A percentile compares a stretch with the other conserved stretches of the same genome.
Evolutionary conservation across 2,113 vertebrate genomes (phyloP).

Genomic region (Brachyhypopomus gauderio): DNA sequence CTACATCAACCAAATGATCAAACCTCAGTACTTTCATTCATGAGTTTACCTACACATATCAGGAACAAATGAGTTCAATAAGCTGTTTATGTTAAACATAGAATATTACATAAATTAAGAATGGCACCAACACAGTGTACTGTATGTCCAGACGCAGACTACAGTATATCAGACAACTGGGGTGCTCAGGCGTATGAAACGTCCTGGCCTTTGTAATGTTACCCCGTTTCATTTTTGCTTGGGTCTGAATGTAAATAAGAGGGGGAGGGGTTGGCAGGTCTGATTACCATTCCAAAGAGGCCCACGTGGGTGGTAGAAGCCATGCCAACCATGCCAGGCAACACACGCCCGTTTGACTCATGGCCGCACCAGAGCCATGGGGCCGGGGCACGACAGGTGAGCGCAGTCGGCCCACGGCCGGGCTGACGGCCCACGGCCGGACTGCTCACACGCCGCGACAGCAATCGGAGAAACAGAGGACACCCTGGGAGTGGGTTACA

Average conservation of each 20-base stretch:
- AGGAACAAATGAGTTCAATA: conserved; percentile 22
- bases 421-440: too few relatives aligned
- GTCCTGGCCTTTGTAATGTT: conserved; percentile 15
- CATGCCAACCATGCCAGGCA: background rate
- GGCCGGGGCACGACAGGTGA: conserved; percentile 8
- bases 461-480: too few relatives aligned
- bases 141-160: background rate
- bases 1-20: background rate
- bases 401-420: too few relatives aligned
- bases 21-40: background rate
- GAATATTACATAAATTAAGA: conserved; percentile 18
- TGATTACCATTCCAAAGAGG: conserved; percentile 42
- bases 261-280: conserved; percentile 13
- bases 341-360: conserved; percentile 13
- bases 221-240: conserved; percentile 31
- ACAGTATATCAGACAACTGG: background rate
- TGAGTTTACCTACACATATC: background rate
- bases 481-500: too few relatives aligned
- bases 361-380: conserved; percentile 20
- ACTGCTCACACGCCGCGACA: too few relatives aligned
- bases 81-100: conserved; percentile 29
- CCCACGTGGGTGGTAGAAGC: conserved; percentile 27
- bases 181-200: conserved; percentile 3
- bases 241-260: conserved; percentile 36
- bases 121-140: conserved; percentile 30